A percentile compares a stretch with the other conserved stretches of the same genome.
Conservation (phyloP, 2,888 invertebrate species). For the Andrena trimmerana region DNA sequence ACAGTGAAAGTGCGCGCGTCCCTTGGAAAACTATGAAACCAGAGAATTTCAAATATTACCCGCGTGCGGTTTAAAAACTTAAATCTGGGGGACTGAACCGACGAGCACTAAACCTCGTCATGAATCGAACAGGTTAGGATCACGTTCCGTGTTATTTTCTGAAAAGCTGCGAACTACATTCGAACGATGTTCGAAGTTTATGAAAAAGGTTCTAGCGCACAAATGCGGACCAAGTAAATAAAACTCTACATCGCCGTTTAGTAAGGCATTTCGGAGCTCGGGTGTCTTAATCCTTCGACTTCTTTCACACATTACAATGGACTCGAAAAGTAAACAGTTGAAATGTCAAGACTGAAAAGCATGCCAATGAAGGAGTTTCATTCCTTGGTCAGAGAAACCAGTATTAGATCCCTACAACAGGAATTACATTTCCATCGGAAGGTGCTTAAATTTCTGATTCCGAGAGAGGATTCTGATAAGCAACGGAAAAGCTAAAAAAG, state of each 20-base stretch:
- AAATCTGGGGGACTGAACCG: background rate
- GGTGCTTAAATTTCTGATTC: slow-evolving; percentile 14
- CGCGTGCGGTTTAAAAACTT: background rate
- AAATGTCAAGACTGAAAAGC: background rate
- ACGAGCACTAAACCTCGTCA: background rate
- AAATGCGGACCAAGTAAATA: background rate
- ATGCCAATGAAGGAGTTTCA: background rate
- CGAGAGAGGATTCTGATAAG: slow-evolving; percentile 7
- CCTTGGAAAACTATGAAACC: background rate
- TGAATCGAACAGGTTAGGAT: slow-evolving; percentile 44
- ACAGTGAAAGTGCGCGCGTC: slow-evolving; percentile 10
- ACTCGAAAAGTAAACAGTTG: slow-evolving; percentile 18
- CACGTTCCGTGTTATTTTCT: slow-evolving; percentile 15
- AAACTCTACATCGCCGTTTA: background rate
- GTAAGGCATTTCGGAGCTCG: background rate
- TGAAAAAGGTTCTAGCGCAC: background rate
- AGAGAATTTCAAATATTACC: background rate
- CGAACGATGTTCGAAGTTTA: slow-evolving; percentile 15
- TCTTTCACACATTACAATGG: background rate
- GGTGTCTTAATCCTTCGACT: background rate
- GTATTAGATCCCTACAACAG: slow-evolving; percentile 4
- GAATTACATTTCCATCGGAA: background rate
- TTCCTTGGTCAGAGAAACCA: background rate
- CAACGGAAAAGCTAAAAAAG: background rate
- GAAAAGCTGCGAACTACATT: slow-evolving; percentile 24